Conservation (phyloP, 2,797 vertebrate species). For the Gymnoscopelus braueri region DNA sequence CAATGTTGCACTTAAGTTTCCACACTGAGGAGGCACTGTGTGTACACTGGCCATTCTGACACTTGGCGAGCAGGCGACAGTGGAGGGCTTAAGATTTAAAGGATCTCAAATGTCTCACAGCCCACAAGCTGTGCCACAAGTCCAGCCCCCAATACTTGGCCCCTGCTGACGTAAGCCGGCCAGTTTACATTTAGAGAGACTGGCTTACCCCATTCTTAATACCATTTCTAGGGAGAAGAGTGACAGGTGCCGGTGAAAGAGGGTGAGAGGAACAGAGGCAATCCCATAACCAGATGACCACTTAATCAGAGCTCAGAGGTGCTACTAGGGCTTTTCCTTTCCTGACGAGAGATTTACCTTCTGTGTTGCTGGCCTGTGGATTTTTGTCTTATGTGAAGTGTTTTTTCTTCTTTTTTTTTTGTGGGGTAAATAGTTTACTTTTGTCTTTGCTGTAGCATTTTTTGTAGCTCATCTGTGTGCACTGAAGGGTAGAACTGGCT, state of each 20-base stretch:
- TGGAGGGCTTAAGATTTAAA: conserved; percentile 73
- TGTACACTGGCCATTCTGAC: conserved; percentile 73
- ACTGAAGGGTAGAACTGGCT: conserved; percentile 67
- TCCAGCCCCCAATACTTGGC: conserved; percentile 71
- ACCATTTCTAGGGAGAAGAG: conserved; percentile 64
- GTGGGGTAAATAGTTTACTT: not conserved
- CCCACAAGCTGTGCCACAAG: conserved; percentile 72
- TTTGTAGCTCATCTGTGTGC: conserved; percentile 38
- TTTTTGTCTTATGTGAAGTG: conserved; percentile 25
- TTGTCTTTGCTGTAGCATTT: conserved; percentile 13
- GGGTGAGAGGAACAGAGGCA: conserved; percentile 36
- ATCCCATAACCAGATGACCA: conserved; percentile 19
- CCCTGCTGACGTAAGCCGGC: conserved; percentile 77
- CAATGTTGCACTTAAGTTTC: conserved; percentile 32
- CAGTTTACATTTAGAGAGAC: conserved; percentile 79
- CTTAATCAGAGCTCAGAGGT: conserved; percentile 16
- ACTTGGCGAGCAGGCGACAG: conserved; percentile 66
- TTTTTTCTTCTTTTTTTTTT: not conserved
- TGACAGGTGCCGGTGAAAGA: conserved; percentile 57
- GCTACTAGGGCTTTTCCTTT: conserved; percentile 16
- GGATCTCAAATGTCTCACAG: conserved; percentile 82
- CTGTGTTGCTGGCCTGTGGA: conserved; percentile 11
- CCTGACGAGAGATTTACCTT: conserved; percentile 25
- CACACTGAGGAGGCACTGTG: conserved; percentile 36
- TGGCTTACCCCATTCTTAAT: conserved; percentile 74